Base-by-base conservation (phyloP, 2,888 invertebrate genomes). In the Noctuana brunneofusca region DNA sequence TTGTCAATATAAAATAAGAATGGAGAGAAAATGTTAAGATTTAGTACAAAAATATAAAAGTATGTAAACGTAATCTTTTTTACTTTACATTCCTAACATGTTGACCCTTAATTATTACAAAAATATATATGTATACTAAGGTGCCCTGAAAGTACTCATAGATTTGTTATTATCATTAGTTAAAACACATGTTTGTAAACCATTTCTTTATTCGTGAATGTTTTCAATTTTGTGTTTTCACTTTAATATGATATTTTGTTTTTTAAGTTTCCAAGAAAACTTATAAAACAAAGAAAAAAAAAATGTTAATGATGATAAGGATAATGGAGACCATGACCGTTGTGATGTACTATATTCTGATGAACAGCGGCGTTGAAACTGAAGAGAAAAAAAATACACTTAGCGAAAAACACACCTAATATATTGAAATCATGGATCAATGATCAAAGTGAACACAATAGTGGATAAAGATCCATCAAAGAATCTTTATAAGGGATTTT, bases 331-430 rank as follows among this genome's bases (percentile, higher is more conserved):
- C 79, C 71, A 76, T 87, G 87, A 76, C 86, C 78, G 75, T 87
- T 86, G 75, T 87, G 87, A 81, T 88, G 88, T 71, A 87, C 87
- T 74, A 87, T 86, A 14, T 89, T 86, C 68, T 91, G 89, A 68
- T 89, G 87, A 57, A 93, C 92, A 71, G 92, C 87, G 66, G 94
- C 94, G 78, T 93, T 93, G 79, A 94, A 94, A 65, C 94, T 94
- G 76, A 64, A 84, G 62, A 75, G 56, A 58, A n/a, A 58, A 30
- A 20, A 11, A 32, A 41, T 14, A 9, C 18, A 53, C 35, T 43
- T 50, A 11, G 14, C 27, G 3, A 27, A 27, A 16, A 38, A 22
- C 49, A 62, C 27, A 49, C 24, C 3, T 20, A 8, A 63, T 30
- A 8, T 20, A 43, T 16, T 43, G 43, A n/a, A n/a, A n/a, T n/a